Base-by-base conservation (phyloP, 1,140 invertebrate species). In the Chironomus tepperi region DNA sequence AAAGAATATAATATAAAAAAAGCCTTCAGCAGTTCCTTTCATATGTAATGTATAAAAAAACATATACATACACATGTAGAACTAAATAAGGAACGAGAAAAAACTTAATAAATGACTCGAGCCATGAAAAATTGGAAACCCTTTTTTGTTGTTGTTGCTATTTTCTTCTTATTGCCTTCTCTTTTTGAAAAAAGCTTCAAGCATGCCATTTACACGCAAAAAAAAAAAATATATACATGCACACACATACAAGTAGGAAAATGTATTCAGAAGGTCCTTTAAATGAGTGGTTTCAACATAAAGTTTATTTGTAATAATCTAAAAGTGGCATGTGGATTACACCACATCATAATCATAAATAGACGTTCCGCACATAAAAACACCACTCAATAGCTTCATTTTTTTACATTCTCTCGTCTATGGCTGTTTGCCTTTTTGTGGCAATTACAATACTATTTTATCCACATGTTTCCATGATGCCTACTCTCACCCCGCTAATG, bases 301-400 rank as follows among this genome's bases (percentile, higher is more conserved):
- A 70, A 70, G 18, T 70, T 70, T 70, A 70, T 70, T 70, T 70
- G 65, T 70, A 70, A 70, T 70, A 70, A 70, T 70, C 65, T 70
- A 19, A 21, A 70, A 70, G n/a, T 5, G 65, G 65, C 65, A 70
- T 70, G 65, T 8, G 65, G 65, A 70, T 70, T 19, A 70, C 18
- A 70, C 65, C 65, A 70, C 65, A 70, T 70, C 65, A 70, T 70
- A 70, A 70, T 70, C 65, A 19, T 70, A 70, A 70, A 70, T 70
- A 70, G 65, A 70, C 65, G 18, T 70, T 70, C 65, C 65, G 65
- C 65, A 70, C 19, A 70, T 67, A 67, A 67, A 15, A 16, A 67
- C n/a, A 67, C n/a, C 64, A 67, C 64, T 67, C 64, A 18, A 19
- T 67, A 67, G 64, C 64, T 15, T 7, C n/a, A 19, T 19, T 70